These are phyloP conservation scores for Malurus cyaneus DNA, from an alignment of 2,113 vertebrate species.

Conservation along the genomic window DNA sequence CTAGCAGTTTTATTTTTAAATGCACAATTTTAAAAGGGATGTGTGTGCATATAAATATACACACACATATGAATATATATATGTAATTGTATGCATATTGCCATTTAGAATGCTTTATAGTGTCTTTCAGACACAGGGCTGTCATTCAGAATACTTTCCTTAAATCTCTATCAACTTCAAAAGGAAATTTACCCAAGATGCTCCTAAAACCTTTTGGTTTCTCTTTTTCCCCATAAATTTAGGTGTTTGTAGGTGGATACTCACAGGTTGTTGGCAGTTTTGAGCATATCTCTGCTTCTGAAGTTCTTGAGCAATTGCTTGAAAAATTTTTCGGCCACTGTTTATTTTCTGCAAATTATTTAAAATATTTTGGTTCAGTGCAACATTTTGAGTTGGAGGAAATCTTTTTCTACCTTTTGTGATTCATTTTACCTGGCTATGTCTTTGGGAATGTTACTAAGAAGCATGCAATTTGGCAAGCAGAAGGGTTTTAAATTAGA, in stretches of 20 bases:
- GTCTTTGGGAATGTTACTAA: neutral
- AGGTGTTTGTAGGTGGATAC: neutral
- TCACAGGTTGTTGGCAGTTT: conserved; percentile 47
- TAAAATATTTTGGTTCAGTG: neutral
- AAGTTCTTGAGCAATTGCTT: conserved; percentile 77
- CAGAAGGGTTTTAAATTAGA: neutral
- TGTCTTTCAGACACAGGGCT: neutral
- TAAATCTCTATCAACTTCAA: neutral
- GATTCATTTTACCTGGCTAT: neutral
- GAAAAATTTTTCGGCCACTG: conserved; percentile 65
- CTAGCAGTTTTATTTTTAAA: neutral
- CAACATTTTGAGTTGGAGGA: neutral
- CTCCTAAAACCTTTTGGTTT: neutral
- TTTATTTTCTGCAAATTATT: conserved; percentile 55
- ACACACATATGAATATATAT: neutral
- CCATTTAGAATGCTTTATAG: neutral
- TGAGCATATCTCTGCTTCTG: conserved; percentile 60
- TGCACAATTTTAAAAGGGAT: neutral
- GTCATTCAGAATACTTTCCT: neutral
- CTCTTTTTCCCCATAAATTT: neutral
- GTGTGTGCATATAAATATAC: neutral
- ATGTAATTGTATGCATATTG: neutral
- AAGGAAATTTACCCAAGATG: neutral
- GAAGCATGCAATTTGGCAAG: fast-evolving
- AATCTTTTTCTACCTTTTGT: neutral